A percentile compares a stretch with the other conserved stretches of the same genome.
These are phyloP conservation scores for Harpegnathos saltator DNA, from an alignment of 1,140 invertebrate species.

Conservation along the genomic window DNA sequence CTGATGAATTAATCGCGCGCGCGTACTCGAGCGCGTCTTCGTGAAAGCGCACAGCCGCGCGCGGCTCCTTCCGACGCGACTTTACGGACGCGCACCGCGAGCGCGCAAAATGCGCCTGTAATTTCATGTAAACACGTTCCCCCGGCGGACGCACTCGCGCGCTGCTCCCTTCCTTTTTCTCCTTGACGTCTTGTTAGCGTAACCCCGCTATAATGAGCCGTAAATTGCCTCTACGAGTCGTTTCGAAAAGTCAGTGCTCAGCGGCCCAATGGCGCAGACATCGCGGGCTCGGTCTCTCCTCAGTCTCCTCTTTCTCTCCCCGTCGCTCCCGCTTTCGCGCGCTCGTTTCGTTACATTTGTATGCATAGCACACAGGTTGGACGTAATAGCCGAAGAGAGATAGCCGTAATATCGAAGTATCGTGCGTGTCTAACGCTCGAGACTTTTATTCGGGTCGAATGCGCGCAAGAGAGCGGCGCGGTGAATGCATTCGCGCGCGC, in stretches of 20 bases:
- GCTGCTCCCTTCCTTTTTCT: constrained; percentile 23
- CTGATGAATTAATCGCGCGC: constrained; percentile 73
- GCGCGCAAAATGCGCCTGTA: constrained; percentile 47
- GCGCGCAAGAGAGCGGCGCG: not conserved
- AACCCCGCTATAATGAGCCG: constrained; percentile 71
- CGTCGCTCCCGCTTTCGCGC: too few species aligned
- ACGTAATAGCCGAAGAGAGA: too few species aligned
- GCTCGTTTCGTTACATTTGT: too few species aligned
- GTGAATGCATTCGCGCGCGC: constrained; percentile 33
- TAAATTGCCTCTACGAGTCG: constrained; percentile 67
- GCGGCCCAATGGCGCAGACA: constrained; percentile 27
- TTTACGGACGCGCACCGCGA: constrained; percentile 64
- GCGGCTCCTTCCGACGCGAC: constrained; percentile 26
- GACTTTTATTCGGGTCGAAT: not conserved
- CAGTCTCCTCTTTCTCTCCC: too few species aligned
- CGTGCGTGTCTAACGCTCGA: not conserved
- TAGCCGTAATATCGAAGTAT: too few species aligned
- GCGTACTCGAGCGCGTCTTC: constrained; percentile 53
- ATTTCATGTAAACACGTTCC: constrained; percentile 56
- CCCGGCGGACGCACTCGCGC: not conserved
- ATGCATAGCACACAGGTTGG: too few species aligned
- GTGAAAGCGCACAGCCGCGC: constrained; percentile 25
- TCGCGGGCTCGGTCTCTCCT: too few species aligned
- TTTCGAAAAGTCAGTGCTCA: constrained; percentile 16
- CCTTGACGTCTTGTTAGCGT: constrained; percentile 68